Percentiles rank a stretch among this genome's conserved stretches.
Conservation (phyloP, 1,140 invertebrate species). For the Hylyphantes graminicola region DNA sequence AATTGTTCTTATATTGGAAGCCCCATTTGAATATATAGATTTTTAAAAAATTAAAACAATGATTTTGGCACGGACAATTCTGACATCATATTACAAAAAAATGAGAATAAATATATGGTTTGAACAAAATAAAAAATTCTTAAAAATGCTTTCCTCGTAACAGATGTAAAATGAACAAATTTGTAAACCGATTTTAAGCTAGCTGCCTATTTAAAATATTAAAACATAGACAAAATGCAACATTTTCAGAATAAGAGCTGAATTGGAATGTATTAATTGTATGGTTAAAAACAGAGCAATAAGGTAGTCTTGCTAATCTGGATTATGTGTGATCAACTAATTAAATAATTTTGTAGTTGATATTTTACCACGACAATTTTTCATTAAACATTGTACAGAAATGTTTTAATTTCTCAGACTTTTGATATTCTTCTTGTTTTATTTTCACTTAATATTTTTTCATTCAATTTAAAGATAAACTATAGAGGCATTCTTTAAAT, state of each 20-base stretch:
- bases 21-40: not conserved
- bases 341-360: too few relatives aligned
- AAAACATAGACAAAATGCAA: constrained; percentile 26
- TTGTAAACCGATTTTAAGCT: constrained; percentile 16
- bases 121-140: not conserved
- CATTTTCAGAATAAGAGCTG: not conserved
- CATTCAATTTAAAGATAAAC: too few relatives aligned
- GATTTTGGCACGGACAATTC: constrained; percentile 32
- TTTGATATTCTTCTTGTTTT: too few relatives aligned
- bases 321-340: too few relatives aligned
- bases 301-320: constrained; percentile 13
- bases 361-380: too few relatives aligned
- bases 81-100: constrained; percentile 6
- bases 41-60: not conserved
- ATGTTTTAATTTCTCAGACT: too few relatives aligned
- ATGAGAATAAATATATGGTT: constrained; percentile 17
- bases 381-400: too few relatives aligned
- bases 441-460: too few relatives aligned
- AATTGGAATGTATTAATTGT: constrained; percentile 18
- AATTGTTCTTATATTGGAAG: not conserved
- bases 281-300: constrained; percentile 7
- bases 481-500: too few relatives aligned
- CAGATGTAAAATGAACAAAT: constrained; percentile 10
- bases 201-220: constrained; percentile 5
- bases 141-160: constrained; percentile 5